A percentile compares a stretch with the other conserved stretches of the same genome.
Conservation (phyloP, 2,113 vertebrate species). For the Mohoua ochrocephala region DNA sequence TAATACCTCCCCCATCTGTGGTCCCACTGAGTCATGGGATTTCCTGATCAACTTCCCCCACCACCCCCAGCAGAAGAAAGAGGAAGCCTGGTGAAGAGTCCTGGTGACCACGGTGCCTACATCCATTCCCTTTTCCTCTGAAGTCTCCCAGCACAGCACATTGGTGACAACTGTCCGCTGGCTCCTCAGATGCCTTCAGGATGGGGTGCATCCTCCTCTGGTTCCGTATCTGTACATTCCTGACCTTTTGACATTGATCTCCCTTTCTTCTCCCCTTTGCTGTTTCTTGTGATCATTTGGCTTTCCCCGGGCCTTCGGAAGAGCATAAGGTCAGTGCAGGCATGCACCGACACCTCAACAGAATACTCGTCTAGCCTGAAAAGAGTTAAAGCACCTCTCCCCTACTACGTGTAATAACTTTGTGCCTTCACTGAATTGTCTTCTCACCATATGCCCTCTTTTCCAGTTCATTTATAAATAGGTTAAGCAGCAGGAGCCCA, state of each 20-base stretch:
- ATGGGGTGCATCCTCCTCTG: not conserved
- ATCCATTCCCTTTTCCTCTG: not conserved
- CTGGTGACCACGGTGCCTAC: fast-evolving
- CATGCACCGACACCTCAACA: not conserved
- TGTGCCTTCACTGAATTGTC: not conserved
- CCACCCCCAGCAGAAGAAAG: slow-evolving; percentile 9
- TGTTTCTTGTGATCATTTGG: not conserved
- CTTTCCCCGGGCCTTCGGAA: not conserved
- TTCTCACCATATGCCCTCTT: not conserved
- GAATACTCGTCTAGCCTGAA: not conserved
- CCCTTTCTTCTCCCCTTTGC: not conserved
- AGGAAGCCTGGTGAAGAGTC: not conserved
- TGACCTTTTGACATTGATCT: not conserved
- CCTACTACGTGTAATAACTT: not conserved
- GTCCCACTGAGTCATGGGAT: slow-evolving; percentile 25
- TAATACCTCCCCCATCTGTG: not conserved
- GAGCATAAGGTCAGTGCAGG: not conserved
- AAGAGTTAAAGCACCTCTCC: not conserved
- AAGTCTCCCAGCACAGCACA: not conserved
- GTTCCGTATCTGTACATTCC: not conserved
- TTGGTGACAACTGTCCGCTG: not conserved
- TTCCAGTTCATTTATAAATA: not conserved
- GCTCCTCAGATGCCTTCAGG: not conserved
- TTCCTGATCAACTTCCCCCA: slow-evolving; percentile 42
- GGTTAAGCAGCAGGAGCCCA: not conserved